phyloP scores from a whole-genome alignment of 2,113 vertebrate species.

The Gadus macrocephalus region DNA sequence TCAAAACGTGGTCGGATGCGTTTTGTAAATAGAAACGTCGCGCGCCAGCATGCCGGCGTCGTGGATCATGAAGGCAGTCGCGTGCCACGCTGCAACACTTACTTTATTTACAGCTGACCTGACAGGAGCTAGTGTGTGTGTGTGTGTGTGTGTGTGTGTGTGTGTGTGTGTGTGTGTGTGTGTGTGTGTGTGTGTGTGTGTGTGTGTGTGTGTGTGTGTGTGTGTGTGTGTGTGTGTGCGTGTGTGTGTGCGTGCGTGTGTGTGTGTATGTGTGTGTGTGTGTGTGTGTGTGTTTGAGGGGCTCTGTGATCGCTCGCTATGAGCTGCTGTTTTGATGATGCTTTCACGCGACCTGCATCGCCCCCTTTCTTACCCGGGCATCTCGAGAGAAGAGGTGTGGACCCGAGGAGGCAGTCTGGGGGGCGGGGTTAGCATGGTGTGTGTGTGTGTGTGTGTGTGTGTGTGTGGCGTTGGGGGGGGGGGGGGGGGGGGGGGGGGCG shows the following conservation, averaged over 20 bases:
- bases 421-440: no score
- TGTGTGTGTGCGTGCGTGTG: not conserved
- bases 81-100: not conserved
- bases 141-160: constrained; percentile 1
- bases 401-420: no score
- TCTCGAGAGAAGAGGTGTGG: no score
- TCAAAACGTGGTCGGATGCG: no score
- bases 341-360: no score
- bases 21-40: no score
- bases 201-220: constrained; percentile 6
- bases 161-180: constrained; percentile 4
- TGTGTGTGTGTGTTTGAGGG: not conserved
- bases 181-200: constrained; percentile 5
- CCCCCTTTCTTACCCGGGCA: no score
- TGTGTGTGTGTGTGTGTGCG: constrained; percentile 1
- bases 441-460: not conserved
- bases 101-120: not conserved
- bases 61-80: no score
- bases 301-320: not conserved
- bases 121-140: not conserved
- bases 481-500: no score
- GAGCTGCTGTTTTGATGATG: not conserved
- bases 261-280: not conserved
- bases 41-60: no score
- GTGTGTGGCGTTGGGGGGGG: not conserved